Evolutionary conservation across 2,888 invertebrate species (phyloP).

Genomic region (Plagodis pulveraria): DNA sequence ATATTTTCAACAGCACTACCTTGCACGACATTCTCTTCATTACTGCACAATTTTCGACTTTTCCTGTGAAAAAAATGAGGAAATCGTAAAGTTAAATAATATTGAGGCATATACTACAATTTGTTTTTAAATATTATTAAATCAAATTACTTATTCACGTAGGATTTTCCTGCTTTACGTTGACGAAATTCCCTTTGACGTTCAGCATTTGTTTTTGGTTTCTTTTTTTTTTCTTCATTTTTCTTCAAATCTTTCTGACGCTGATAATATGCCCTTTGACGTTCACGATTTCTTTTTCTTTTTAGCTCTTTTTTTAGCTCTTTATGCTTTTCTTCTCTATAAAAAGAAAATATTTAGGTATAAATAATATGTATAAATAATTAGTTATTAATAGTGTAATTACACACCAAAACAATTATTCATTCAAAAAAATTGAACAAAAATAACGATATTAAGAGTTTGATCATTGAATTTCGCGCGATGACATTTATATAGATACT

Average conservation of each 20-base stretch:
- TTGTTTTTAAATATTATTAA: conserved; percentile 46
- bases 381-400: too few species aligned
- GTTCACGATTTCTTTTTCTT: conserved; percentile 44
- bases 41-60: conserved; percentile 43
- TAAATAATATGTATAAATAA: too few species aligned
- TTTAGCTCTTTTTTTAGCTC: conserved; percentile 40
- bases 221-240: conserved; percentile 40
- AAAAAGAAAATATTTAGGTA: too few species aligned
- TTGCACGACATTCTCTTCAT: conserved; percentile 44
- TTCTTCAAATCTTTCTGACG: conserved; percentile 40
- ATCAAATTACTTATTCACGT: conserved; percentile 45
- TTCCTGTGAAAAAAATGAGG: conserved; percentile 45
- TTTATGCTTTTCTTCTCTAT: too few species aligned
- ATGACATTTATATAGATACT: too few species aligned
- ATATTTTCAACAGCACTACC: conserved; percentile 39
- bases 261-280: conserved; percentile 44
- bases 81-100: conserved; percentile 45
- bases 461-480: too few species aligned
- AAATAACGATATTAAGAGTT: too few species aligned
- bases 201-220: conserved; percentile 48
- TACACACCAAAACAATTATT: too few species aligned
- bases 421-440: too few species aligned
- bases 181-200: conserved; percentile 48
- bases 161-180: conserved; percentile 46
- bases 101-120: conserved; percentile 41